These are phyloP conservation scores for Puntigrus tetrazona DNA, from an alignment of 2,113 vertebrate genomes.

Conservation along the genomic window DNA sequence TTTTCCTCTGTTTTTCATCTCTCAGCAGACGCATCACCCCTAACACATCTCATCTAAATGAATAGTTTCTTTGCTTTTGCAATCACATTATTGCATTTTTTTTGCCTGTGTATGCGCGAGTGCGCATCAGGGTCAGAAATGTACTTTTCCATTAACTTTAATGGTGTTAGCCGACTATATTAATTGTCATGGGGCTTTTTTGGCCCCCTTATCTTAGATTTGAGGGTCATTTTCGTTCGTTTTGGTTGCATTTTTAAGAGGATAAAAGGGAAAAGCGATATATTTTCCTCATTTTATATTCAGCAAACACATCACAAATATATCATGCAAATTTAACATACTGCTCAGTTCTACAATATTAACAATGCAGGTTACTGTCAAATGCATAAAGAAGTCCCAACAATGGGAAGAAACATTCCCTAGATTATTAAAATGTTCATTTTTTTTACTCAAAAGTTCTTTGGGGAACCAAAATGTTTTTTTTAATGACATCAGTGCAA, in stretches of 20 bases:
- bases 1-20: conserved; percentile 28
- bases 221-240: too few species aligned
- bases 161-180: too few species aligned
- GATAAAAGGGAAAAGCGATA: not conserved
- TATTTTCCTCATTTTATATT: not conserved
- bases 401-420: not conserved
- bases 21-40: conserved; percentile 11
- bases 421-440: not conserved
- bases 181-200: too few species aligned
- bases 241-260: too few species aligned
- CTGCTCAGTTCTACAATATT: too few species aligned
- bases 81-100: not conserved
- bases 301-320: not conserved
- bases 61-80: not conserved
- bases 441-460: not conserved
- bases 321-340: not conserved
- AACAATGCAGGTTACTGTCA: too few species aligned
- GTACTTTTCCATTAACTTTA: too few species aligned
- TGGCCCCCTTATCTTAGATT: too few species aligned
- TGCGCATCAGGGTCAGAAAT: not conserved
- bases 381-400: not conserved
- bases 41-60: not conserved
- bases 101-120: not conserved
- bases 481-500: not conserved
- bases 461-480: not conserved